Evolutionary conservation across 2,888 invertebrate genomes (phyloP), one percentile per base, ranked within the genome.

Genomic region (Shargacucullia verbasci): DNA sequence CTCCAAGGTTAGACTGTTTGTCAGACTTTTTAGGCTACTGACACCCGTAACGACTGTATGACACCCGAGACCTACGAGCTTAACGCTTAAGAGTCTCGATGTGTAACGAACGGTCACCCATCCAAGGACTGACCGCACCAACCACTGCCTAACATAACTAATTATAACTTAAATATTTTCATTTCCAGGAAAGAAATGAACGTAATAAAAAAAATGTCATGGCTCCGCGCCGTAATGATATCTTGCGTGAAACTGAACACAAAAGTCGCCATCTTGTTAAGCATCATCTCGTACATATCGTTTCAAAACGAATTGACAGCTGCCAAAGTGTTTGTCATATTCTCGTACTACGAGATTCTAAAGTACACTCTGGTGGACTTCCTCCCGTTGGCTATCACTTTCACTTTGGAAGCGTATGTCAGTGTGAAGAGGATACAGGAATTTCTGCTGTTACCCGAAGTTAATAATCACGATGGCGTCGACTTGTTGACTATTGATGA

Each of bases 341-440:
- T 97, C 27, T 96, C 98, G 0, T 96, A 97, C 73, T 98, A 97
- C 81, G 97, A 97, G 75, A 96, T 97, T 58, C 86, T 98, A 3
- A 96, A 97, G 39, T 95, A 97, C 55, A 96, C 96, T 0, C 95
- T 98, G 88, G 97, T 97, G 0, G 96, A 97, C 33, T 98, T 97
- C 83, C 96, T 98, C 76, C 98, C 98, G 0, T 93, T 96, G 75
- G 97, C 97, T 0, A 96, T 98, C 35, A 96, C 97, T 1, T 96
- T 96, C 78, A 95, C 96, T 0, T 95, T 97, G 0, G 98, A 98
- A 81, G 96, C 96, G 0, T 93, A 95, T 40, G 96, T 98, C 0
- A 97, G 97, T 20, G 94, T 97, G 20, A 94, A 94, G 43, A 95
- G 98, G 77, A 94, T 97, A 63, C 95, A 97, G 76, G 95, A 95